phyloP scores from a whole-genome alignment of 2,888 invertebrate genomes.

The Halictus ligatus region DNA sequence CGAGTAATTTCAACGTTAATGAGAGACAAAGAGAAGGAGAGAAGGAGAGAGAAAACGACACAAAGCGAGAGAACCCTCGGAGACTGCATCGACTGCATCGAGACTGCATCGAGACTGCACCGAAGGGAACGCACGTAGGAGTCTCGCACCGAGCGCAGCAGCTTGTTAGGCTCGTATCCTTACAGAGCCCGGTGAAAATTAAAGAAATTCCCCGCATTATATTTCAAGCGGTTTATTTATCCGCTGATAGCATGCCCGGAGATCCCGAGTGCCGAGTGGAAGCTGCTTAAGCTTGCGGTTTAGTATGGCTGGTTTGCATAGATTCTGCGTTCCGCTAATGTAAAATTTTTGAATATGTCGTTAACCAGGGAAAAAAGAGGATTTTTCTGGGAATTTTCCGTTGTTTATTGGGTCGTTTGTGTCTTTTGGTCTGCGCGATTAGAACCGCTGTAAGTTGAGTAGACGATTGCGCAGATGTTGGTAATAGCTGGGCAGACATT shows the following conservation, averaged over 20 bases:
- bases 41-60: not conserved
- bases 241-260: slow-evolving; percentile 25
- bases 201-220: slow-evolving; percentile 40
- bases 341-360: not conserved
- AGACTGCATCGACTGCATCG: not conserved
- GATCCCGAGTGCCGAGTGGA: not conserved
- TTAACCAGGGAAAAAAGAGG: not conserved
- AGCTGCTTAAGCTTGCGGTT: not conserved
- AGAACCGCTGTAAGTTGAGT: not conserved
- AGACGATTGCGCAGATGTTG: not conserved
- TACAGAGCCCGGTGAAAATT: not conserved
- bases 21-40: slow-evolving; percentile 15
- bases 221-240: slow-evolving; percentile 50
- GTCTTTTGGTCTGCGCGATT: not conserved
- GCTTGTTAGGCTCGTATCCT: slow-evolving; percentile 32
- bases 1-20: slow-evolving; percentile 57
- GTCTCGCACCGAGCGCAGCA: slow-evolving; percentile 33
- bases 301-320: not conserved
- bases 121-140: slow-evolving; percentile 29
- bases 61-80: not conserved
- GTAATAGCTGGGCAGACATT: no score
- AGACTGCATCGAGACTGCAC: not conserved
- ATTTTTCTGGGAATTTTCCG: not conserved
- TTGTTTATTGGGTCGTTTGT: not conserved
- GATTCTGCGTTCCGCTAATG: not conserved